A percentile compares a stretch with the other conserved stretches of the same genome.
phyloP scores from a whole-genome alignment of 2,797 vertebrate species.

The Capromys pilorides region DNA sequence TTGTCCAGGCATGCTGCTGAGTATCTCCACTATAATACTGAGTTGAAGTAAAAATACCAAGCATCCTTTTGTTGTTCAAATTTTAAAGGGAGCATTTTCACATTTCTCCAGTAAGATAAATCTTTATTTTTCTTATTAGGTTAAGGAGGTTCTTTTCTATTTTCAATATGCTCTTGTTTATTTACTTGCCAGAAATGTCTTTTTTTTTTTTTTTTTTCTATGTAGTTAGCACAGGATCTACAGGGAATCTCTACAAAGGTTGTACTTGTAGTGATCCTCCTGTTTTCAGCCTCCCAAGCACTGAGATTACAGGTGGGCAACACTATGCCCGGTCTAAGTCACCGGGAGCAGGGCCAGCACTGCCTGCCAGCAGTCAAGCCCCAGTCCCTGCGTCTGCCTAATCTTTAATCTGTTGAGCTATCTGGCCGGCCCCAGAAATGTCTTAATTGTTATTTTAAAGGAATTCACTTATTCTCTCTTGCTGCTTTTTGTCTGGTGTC shows the following conservation, averaged over 20 bases:
- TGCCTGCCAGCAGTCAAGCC: too few species aligned
- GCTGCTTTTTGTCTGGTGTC: constrained; percentile 28
- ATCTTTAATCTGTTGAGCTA: too few species aligned
- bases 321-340: too few species aligned
- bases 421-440: too few species aligned
- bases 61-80: neutral
- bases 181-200: constrained; percentile 11
- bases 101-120: constrained; percentile 8
- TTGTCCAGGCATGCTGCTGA: neutral
- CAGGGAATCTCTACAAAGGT: too few species aligned
- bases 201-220: too few species aligned
- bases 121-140: constrained; percentile 36
- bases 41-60: neutral
- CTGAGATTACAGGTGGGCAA: too few species aligned
- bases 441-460: constrained; percentile 36
- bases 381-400: too few species aligned
- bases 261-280: too few species aligned
- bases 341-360: too few species aligned
- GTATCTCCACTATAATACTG: neutral
- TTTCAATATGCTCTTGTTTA: constrained; percentile 39
- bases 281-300: too few species aligned
- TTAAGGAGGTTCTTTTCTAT: constrained; percentile 26
- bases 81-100: constrained; percentile 59
- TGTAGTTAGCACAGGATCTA: too few species aligned
- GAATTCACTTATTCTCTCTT: constrained; percentile 16